Evolutionary conservation across 2,797 vertebrate genomes (phyloP), one percentile per base, ranked within the genome.

Genomic region (Microtus agrestis): DNA sequence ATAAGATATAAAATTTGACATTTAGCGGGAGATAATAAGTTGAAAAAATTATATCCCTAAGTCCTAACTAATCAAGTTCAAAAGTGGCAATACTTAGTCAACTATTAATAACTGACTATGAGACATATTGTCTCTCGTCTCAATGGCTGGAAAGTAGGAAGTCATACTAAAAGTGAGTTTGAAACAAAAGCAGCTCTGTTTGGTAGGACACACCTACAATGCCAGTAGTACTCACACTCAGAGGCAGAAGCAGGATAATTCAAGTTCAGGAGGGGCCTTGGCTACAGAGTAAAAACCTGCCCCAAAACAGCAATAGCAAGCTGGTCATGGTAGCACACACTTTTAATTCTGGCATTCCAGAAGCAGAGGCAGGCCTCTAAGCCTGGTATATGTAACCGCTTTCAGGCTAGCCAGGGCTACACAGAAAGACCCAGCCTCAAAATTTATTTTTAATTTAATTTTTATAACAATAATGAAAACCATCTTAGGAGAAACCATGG

Each of bases 1-100:
- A 74, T 56, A 73, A 94, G 27, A 43, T 91, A 54, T 89, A 93
- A 96, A 95, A 73, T 10, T 7, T 93, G 85, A 93, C 80, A 91
- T 86, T 94, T n/a, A 86, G 25, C 48, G 87, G 67, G 0, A 91
- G 67, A 48, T 87, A 85, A 94, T 37, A 31, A 31, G 54, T 76
- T 88, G 59, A 76, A 88, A 76, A 93, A 89, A 93, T 63, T 94
- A 65, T 80, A 82, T 56, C 76, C 86, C 65, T 51, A 94, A 93
- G 37, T 69, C 54, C 73, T 87, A 84, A 90, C 15, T 76, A 17
- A 77, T 89, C 63, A 56, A 48, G 59, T 94, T 92, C 93, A 88
- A 54, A 93, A 90, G 73, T 14, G 27, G 5, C 29, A 91, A 77
- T 37, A 48, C 31, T 34, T n/a, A 67, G 67, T 87, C 54, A 87